These are phyloP conservation scores for Mantis religiosa DNA, from an alignment of 2,888 invertebrate genomes.

Conservation along the genomic window DNA sequence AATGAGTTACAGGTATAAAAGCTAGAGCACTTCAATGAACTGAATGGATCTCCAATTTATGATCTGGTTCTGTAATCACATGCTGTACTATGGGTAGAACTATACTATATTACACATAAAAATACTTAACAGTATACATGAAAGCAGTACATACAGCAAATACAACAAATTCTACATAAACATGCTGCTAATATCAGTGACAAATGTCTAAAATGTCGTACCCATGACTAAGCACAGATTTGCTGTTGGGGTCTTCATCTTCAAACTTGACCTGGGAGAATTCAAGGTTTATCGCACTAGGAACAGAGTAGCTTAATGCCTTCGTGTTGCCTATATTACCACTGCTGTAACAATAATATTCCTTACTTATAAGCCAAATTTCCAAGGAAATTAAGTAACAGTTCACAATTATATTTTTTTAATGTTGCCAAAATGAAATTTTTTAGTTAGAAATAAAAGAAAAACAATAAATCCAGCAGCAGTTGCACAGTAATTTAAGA, in stretches of 20 bases:
- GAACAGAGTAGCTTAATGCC: slow-evolving; percentile 78
- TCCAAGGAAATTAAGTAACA: neutral
- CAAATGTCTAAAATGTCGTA: slow-evolving; percentile 30
- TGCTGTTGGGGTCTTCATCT: slow-evolving; percentile 50
- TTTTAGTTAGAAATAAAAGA: neutral
- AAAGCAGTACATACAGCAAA: neutral
- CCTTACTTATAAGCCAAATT: neutral
- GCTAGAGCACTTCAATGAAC: neutral
- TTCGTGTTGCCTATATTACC: slow-evolving; percentile 36
- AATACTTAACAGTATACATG: neutral
- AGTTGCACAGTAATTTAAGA: neutral
- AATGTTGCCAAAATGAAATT: neutral
- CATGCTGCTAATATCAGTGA: neutral
- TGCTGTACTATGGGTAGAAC: neutral
- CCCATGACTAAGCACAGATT: slow-evolving; percentile 43
- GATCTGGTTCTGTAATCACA: neutral
- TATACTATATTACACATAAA: neutral
- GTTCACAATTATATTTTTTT: neutral
- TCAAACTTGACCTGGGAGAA: slow-evolving; percentile 66
- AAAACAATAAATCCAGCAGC: neutral
- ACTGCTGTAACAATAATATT: neutral
- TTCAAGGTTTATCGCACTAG: slow-evolving; percentile 78
- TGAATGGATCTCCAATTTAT: neutral
- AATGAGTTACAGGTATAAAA: neutral
- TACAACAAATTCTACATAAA: neutral